These are phyloP conservation scores for Gymnorhina tibicen DNA, from an alignment of 2,113 vertebrate genomes.

Conservation along the genomic window DNA sequence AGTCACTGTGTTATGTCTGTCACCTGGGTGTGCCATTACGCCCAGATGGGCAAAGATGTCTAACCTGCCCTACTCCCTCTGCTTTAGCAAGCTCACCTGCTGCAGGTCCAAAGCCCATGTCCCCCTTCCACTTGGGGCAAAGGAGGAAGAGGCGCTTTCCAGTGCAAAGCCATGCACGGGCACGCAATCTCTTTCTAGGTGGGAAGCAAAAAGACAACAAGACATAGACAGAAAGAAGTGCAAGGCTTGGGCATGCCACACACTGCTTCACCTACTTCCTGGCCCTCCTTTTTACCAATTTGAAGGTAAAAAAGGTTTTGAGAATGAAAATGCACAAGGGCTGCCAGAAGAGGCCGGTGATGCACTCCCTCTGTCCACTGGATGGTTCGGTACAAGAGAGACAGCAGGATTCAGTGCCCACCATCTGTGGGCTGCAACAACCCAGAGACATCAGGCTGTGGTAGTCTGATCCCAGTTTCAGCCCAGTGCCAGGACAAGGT, in stretches of 20 bases:
- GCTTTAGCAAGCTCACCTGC: background rate
- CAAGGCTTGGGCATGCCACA: background rate
- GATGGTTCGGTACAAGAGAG: background rate
- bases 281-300: background rate
- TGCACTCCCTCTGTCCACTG: background rate
- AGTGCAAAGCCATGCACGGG: background rate
- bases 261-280: background rate
- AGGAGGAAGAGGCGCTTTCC: background rate
- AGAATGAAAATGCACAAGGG: background rate
- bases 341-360: background rate
- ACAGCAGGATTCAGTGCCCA: background rate
- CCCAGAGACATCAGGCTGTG: background rate
- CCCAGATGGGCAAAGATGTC: accelerated
- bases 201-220: background rate
- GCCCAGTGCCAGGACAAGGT: background rate
- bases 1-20: background rate
- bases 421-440: background rate
- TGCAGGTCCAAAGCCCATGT: background rate
- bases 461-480: background rate
- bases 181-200: background rate
- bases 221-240: background rate
- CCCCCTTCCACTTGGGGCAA: background rate
- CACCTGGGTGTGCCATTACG: background rate
- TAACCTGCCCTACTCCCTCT: background rate
- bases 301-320: background rate